Conservation (phyloP, 2,113 vertebrate species). For the Periophthalmus modestus region DNA sequence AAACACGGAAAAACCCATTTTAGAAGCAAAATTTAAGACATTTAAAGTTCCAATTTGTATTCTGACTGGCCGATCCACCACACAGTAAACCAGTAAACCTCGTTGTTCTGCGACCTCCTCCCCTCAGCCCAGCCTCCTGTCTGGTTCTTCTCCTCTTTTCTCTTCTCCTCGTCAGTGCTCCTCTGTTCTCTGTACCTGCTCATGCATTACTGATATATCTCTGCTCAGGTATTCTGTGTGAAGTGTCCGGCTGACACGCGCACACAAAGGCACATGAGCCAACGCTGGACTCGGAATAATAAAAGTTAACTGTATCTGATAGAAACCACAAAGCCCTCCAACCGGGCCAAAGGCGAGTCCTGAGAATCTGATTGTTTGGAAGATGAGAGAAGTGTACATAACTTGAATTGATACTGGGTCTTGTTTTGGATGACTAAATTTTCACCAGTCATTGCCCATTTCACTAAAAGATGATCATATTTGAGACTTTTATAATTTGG, state of each 20-base stretch:
- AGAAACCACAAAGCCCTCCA: constrained; percentile 27
- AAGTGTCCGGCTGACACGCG: constrained; percentile 34
- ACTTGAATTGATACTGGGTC: not conserved
- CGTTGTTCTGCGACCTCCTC: constrained; percentile 28
- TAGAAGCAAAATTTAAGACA: no score
- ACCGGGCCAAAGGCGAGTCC: constrained; percentile 27
- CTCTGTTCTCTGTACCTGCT: constrained; percentile 34
- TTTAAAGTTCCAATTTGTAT: no score
- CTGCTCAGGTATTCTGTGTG: constrained; percentile 58
- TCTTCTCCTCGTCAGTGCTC: constrained; percentile 5
- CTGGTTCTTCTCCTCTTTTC: constrained; percentile 1
- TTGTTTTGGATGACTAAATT: not conserved
- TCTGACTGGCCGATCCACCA: no score
- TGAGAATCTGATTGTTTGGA: not conserved
- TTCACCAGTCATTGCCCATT: no score
- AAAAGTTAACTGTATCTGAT: not conserved
- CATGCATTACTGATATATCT: constrained; percentile 64
- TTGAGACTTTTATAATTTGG: no score
- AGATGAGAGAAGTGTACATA: not conserved
- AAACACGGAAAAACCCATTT: not conserved
- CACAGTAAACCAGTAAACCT: not conserved
- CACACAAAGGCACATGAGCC: constrained; percentile 36
- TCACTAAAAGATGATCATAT: no score
- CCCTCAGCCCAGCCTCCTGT: constrained; percentile 5
- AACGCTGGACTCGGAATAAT: constrained; percentile 39